Evolutionary conservation across 1,140 invertebrate genomes (phyloP).

Genomic region (Lerema accius): DNA sequence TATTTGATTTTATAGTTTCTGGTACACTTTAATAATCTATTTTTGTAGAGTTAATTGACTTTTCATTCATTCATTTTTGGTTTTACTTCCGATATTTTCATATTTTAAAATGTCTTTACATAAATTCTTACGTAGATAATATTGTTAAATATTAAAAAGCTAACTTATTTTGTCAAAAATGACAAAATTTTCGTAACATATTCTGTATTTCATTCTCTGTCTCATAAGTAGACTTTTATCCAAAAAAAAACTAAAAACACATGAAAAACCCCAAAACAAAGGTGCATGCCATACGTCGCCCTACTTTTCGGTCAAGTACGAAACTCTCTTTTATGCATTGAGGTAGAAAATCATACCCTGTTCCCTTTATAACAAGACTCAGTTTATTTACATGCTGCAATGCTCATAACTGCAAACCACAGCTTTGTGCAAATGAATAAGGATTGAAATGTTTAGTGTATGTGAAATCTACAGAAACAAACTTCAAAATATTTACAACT

Average conservation of each 20-base stretch:
- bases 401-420: not conserved
- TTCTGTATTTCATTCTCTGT: not conserved
- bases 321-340: not conserved
- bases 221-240: not conserved
- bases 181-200: slow-evolving; percentile 1
- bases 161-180: too few relatives aligned
- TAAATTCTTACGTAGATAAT: too few relatives aligned
- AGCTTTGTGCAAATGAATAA: not conserved
- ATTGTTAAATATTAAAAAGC: too few relatives aligned
- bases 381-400: not conserved
- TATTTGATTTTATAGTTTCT: too few relatives aligned
- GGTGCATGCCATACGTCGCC: slow-evolving; percentile 16
- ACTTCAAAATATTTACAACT: too few relatives aligned
- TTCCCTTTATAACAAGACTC: not conserved
- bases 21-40: too few relatives aligned
- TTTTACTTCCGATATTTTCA: too few relatives aligned
- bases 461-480: too few relatives aligned
- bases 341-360: not conserved
- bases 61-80: too few relatives aligned
- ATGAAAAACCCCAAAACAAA: slow-evolving; percentile 19
- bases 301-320: slow-evolving; percentile 19
- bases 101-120: too few relatives aligned
- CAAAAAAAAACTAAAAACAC: slow-evolving; percentile 21
- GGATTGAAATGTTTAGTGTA: not conserved
- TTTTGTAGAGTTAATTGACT: too few relatives aligned